Base-by-base conservation (phyloP, 2,113 vertebrate genomes). In the Syrrhaptes paradoxus region DNA sequence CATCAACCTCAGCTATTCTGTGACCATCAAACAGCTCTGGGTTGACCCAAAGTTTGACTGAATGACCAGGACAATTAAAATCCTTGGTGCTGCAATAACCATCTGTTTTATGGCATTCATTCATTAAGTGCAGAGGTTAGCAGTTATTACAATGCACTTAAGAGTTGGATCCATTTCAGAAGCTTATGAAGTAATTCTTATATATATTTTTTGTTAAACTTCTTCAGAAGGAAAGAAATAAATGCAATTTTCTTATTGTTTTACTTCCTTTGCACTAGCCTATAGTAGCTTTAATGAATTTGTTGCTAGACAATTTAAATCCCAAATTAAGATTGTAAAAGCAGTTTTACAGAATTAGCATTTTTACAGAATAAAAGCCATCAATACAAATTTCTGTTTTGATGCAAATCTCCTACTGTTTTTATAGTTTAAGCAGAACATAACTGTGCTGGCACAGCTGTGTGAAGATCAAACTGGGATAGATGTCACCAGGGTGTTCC, bases 111-210 rank as follows among this genome's bases (percentile, higher is more conserved):
- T 95, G 86, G 86, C 74, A 71, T 51, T 81, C 11, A 7, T 51
- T 81, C 11, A n/a, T n/a, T n/a, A n/a, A 7, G 57, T 90, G 46
- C 90, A 97, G 93, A 95, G 89, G 95, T 95, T 81, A 95, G 96
- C 18, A 61, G 59, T 88, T 88, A 94, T 93, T 92, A 92, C 81
- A 85, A 67, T 51, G 89, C 93, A 93, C 93, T 97, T 94, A 95
- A 87, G 74, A 87, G 71, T 7, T 97, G 94, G 94, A 95, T 66
- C 46, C 17, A 66, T 91, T 94, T 96, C 94, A 94, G 81, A 78
- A 95, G 84, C 77, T 85, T 62, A 92, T 36, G 29, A 77, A 87
- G 61, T 75, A 87, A 61, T 82, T 78, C 68, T 93, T 86, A 86
- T 36, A 48, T 84, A 13, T n/a, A 8, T 21, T 65, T 82, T 74